Evolutionary conservation across 1,140 invertebrate species (phyloP).

Genomic region (Sycobia sp.): DNA sequence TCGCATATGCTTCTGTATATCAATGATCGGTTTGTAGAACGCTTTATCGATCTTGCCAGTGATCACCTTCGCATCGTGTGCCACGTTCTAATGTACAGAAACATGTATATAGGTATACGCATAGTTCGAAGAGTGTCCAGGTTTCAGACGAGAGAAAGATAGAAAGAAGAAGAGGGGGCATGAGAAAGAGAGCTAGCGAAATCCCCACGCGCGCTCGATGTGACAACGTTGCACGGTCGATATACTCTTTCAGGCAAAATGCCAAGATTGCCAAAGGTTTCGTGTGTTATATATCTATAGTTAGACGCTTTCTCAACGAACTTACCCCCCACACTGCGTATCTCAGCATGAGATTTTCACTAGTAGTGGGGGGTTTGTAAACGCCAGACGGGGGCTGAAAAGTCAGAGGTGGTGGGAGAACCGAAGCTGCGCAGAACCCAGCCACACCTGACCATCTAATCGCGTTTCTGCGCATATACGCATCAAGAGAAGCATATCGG

Average conservation of each 20-base stretch:
- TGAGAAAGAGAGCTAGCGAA: conserved; percentile 35
- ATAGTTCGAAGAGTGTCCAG: conserved; percentile 52
- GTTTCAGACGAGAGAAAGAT: conserved; percentile 10
- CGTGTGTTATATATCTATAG: conserved; percentile 46
- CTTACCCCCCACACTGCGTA: conserved; percentile 35
- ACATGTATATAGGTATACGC: conserved; percentile 41
- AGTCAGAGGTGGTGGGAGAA: conserved; percentile 43
- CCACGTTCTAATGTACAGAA: conserved; percentile 40
- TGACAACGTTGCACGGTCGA: conserved; percentile 62
- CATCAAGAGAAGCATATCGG: conserved; percentile 38
- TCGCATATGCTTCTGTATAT: too few relatives aligned
- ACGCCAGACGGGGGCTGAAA: conserved; percentile 33
- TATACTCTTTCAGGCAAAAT: conserved; percentile 63
- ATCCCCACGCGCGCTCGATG: conserved; percentile 40
- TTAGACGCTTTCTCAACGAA: conserved; percentile 32
- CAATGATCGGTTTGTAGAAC: too few relatives aligned
- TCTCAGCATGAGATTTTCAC: conserved; percentile 49
- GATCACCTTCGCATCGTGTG: conserved; percentile 44
- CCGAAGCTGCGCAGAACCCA: conserved; percentile 54
- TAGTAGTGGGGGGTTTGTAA: conserved; percentile 36
- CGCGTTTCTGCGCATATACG: conserved; percentile 49
- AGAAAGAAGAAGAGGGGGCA: conserved; percentile 36
- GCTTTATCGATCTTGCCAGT: conserved; percentile 10
- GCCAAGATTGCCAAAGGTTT: conserved; percentile 61
- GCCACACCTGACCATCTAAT: conserved; percentile 32